Evolutionary conservation across 2,888 invertebrate genomes (phyloP), one percentile per base, ranked within the genome.

Genomic region (Polymixis flavicincta): DNA sequence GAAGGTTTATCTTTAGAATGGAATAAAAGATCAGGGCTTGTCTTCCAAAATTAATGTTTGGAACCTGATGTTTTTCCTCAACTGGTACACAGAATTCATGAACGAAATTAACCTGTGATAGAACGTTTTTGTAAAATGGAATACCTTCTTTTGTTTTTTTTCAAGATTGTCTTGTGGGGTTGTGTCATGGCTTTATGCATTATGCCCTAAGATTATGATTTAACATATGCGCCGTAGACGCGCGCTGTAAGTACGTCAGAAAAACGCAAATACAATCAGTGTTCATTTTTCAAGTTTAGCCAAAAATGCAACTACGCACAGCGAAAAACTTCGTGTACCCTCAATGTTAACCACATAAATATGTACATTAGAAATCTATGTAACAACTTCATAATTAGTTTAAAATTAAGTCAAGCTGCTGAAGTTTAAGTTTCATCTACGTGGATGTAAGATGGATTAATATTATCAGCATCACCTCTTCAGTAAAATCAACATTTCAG

Each of bases 401-500:
- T 45, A 6, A 48, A 22, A 48, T 48, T 11, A 71, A 71, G 8
- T 55, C 55, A 55, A 45, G n/a, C 71, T 45, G 7, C 32, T 4
- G 25, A 42, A 54, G 32, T 11, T 37, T 5, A 45, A 37, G 7
- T 25, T 48, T 71, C 19, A 70, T 57, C 55, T 55, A 55, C 11
- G 19, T 22, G 32, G 19, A 71, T 55, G 19, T 55, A 45, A 71
- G n/a, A 32, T 2, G 45, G 32, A 25, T 70, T 55, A 32, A 28
- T 55, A 55, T 25, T 71, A 32, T 7, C 32, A n/a, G 45, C 25
- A 45, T 28, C 19, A 32, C 9, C 32, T 71, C 45, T 32, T 32
- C 71, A 25, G 45, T 45, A n/a, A 45, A 32, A 71, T 32, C 54
- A 72, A 71, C n/a, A 54, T 71, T 70, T 1, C 14, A 19, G n/a